These are phyloP conservation scores for Octodonta nipae DNA, from an alignment of 2,888 invertebrate genomes.

Conservation along the genomic window DNA sequence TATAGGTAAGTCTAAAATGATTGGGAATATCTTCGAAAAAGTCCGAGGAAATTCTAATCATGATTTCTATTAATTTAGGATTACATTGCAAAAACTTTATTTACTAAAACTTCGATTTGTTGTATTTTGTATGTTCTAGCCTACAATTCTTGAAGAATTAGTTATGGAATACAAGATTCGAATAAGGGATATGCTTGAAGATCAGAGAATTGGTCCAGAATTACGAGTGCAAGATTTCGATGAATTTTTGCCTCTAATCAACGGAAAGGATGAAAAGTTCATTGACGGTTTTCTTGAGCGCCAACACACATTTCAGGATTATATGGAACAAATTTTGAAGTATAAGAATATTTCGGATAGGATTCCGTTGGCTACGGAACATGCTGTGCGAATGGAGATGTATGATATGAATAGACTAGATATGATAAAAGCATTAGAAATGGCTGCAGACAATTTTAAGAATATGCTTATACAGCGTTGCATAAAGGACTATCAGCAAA, in stretches of 20 bases:
- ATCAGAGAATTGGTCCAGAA: slow-evolving; percentile 62
- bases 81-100: no score
- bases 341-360: slow-evolving; percentile 35
- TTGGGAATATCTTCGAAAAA: no score
- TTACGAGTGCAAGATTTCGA: slow-evolving; percentile 65
- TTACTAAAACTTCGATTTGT: no score
- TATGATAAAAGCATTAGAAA: slow-evolving; percentile 57
- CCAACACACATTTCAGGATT: slow-evolving; percentile 52
- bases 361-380: slow-evolving; percentile 46
- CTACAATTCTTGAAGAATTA: slow-evolving; percentile 59
- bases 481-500: slow-evolving; percentile 65
- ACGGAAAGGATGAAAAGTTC: slow-evolving; percentile 54
- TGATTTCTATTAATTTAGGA: no score
- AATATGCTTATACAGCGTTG: slow-evolving; percentile 59
- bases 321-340: slow-evolving; percentile 39
- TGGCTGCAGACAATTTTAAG: slow-evolving; percentile 53
- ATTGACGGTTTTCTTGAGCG: slow-evolving; percentile 55
- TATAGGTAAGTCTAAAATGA: no score
- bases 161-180: slow-evolving; percentile 47
- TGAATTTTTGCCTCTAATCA: slow-evolving; percentile 60
- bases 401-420: slow-evolving; percentile 74
- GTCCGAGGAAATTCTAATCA: no score
- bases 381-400: slow-evolving; percentile 64
- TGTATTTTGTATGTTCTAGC: no score
- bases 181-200: slow-evolving; percentile 51